Percentiles rank a stretch among this genome's conserved stretches.
These are phyloP conservation scores for Zelostemma sp. DNA, from an alignment of 1,140 invertebrate species.

Conservation along the genomic window DNA sequence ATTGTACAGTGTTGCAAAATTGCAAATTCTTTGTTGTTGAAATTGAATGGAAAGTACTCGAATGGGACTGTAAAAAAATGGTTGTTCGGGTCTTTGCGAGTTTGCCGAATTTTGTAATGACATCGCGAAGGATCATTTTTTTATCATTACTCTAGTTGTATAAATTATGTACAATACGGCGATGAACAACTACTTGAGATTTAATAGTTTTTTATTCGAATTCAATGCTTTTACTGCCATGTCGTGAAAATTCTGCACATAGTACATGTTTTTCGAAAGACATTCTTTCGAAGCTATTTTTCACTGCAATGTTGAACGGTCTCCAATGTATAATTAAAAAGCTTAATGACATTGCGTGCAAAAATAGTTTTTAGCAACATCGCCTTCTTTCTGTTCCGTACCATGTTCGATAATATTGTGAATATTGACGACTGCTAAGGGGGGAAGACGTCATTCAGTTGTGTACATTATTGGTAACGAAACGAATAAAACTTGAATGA, in stretches of 20 bases:
- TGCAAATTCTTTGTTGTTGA: constrained; percentile 1
- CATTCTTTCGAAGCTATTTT: background rate
- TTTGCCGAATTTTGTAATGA: constrained; percentile 8
- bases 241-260: background rate
- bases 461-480: constrained; percentile 1
- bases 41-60: too few relatives aligned
- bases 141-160: constrained; percentile 5
- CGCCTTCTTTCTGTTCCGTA: background rate
- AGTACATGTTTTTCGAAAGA: background rate
- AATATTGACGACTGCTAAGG: background rate
- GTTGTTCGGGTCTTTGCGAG: background rate
- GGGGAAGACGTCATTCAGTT: background rate
- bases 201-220: background rate
- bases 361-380: background rate
- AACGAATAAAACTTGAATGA: background rate
- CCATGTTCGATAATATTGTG: constrained; percentile 3
- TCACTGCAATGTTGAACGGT: background rate
- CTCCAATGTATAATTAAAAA: background rate
- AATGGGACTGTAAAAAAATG: too few relatives aligned
- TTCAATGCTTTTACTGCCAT: background rate
- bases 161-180: constrained; percentile 15
- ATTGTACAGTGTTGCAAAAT: background rate
- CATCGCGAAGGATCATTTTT: constrained; percentile 2
- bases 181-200: background rate
- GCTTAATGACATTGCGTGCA: background rate